Percentiles rank a stretch among this genome's conserved stretches.
Conservation (phyloP, 2,888 invertebrate species). For the Venustoraphidia nigricollis region DNA sequence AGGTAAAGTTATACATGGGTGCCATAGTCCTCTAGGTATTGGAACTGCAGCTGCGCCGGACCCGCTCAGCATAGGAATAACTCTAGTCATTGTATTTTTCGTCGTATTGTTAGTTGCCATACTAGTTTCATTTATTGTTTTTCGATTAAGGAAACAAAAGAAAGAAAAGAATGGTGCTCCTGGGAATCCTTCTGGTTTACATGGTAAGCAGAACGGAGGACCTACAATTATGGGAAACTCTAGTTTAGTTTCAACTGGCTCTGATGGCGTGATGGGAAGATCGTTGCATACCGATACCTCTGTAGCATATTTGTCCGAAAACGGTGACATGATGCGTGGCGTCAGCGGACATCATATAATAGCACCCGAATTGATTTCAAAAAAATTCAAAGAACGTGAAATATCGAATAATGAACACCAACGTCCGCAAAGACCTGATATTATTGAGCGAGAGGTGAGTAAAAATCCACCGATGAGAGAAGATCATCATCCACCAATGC, state of each 20-base stretch:
- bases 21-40: slow-evolving; percentile 58
- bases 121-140: slow-evolving; percentile 81
- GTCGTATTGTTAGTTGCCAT: slow-evolving; percentile 79
- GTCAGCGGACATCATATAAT: slow-evolving; percentile 64
- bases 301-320: slow-evolving; percentile 55
- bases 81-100: slow-evolving; percentile 87
- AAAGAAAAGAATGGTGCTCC: slow-evolving; percentile 65
- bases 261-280: slow-evolving; percentile 52
- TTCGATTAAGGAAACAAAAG: slow-evolving; percentile 72
- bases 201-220: slow-evolving; percentile 63
- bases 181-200: slow-evolving; percentile 51
- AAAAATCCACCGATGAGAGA: slow-evolving; percentile 68
- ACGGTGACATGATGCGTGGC: slow-evolving; percentile 57
- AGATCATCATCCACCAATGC: slow-evolving; percentile 67
- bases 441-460: slow-evolving; percentile 79
- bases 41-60: slow-evolving; percentile 67
- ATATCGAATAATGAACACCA: slow-evolving; percentile 51
- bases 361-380: slow-evolving; percentile 73
- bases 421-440: slow-evolving; percentile 79
- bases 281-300: slow-evolving; percentile 54
- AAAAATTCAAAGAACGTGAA: slow-evolving; percentile 79
- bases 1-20: slow-evolving; percentile 62
- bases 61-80: slow-evolving; percentile 83
- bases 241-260: slow-evolving; percentile 47
- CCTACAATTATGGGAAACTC: slow-evolving; percentile 53